These are phyloP conservation scores for Entomyzon cyanotis DNA, from an alignment of 2,113 vertebrate genomes.

Conservation along the genomic window DNA sequence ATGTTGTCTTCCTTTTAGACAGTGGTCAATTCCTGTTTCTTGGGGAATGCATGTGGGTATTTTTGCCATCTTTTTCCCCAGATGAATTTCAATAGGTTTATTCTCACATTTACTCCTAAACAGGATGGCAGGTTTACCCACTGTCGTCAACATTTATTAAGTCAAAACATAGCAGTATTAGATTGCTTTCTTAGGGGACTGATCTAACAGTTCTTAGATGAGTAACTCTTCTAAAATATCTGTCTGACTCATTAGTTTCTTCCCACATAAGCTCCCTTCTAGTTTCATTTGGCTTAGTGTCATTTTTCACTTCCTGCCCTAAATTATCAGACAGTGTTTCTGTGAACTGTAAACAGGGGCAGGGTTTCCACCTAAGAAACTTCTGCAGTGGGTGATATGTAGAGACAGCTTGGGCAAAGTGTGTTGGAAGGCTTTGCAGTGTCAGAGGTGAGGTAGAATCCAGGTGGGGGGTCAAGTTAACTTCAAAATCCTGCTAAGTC, in stretches of 20 bases:
- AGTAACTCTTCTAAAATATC: slow-evolving; percentile 37
- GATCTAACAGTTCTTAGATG: slow-evolving; percentile 12
- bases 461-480: background rate
- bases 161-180: background rate
- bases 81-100: background rate
- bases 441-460: background rate
- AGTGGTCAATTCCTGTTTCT: background rate
- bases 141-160: background rate
- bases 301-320: slow-evolving; percentile 34
- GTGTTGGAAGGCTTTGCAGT: background rate
- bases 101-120: background rate
- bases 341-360: background rate
- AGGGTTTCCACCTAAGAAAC: background rate
- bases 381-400: background rate
- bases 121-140: background rate
- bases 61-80: background rate
- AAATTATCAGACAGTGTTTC: background rate
- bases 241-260: slow-evolving; percentile 35
- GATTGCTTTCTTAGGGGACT: background rate
- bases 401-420: background rate
- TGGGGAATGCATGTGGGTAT: background rate
- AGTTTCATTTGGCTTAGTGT: background rate
- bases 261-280: background rate
- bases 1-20: background rate
- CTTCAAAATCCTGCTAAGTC: background rate